phyloP scores from a whole-genome alignment of 2,797 vertebrate species.

The Crax fasciolata region DNA sequence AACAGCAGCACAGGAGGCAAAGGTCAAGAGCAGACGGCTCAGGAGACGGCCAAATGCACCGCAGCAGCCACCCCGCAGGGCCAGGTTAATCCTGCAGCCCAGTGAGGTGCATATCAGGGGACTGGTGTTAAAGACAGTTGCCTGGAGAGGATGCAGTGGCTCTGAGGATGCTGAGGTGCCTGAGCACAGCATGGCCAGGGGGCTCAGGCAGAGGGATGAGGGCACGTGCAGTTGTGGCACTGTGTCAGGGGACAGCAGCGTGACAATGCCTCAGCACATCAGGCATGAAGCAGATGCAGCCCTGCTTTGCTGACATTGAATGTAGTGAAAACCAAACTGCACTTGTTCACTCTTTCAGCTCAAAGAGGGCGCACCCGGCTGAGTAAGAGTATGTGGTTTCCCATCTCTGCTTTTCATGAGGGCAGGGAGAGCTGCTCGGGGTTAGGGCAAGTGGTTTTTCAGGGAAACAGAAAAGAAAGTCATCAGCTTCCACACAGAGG shows the following conservation, averaged over 20 bases:
- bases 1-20: neutral
- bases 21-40: neutral
- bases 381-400: neutral
- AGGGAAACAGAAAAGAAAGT: neutral
- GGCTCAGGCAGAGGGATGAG: neutral
- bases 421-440: neutral
- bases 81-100: neutral
- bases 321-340: fast-evolving
- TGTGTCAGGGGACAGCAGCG: neutral
- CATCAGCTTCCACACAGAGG: neutral
- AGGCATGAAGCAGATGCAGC: neutral
- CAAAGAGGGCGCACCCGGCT: neutral
- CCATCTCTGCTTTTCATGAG: neutral
- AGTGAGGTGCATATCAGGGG: fast-evolving
- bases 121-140: neutral
- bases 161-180: neutral
- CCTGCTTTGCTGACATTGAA: neutral
- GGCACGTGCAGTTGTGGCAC: neutral
- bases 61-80: neutral
- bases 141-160: neutral
- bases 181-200: neutral
- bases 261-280: neutral
- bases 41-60: fast-evolving
- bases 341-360: neutral
- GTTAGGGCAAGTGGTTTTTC: neutral